Conservation (phyloP, 2,113 vertebrate species). For the Ia io region DNA sequence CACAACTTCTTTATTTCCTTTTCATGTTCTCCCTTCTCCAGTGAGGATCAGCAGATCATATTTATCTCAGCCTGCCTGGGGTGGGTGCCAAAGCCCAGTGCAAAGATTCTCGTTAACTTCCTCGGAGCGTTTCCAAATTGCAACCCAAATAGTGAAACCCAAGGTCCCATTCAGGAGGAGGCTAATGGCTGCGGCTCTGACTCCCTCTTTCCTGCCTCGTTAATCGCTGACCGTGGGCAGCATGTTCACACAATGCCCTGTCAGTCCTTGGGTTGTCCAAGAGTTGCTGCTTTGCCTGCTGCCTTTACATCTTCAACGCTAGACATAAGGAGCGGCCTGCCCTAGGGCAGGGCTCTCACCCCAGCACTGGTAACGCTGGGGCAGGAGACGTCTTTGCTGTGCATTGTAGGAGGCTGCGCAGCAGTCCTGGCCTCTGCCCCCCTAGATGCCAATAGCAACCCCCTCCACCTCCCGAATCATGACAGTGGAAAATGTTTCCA, state of each 20-base stretch:
- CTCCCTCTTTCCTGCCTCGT: neutral
- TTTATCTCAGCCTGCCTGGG: neutral
- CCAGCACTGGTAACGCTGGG: rapidly evolving
- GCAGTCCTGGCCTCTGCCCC: neutral
- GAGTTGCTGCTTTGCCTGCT: rapidly evolving
- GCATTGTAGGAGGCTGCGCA: neutral
- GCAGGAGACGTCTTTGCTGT: neutral
- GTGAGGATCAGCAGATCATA: neutral
- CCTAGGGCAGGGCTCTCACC: rapidly evolving
- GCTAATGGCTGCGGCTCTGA: neutral
- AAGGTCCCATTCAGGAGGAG: neutral
- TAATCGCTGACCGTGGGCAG: rapidly evolving
- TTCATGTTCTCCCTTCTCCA: neutral
- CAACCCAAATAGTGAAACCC: conserved; percentile 46
- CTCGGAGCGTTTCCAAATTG: conserved; percentile 26
- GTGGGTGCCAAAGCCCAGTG: neutral
- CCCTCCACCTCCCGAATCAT: neutral
- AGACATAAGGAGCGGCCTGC: rapidly evolving
- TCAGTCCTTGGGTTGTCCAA: neutral
- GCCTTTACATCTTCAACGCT: rapidly evolving
- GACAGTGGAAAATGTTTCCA: neutral
- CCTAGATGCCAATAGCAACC: rapidly evolving
- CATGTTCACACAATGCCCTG: neutral
- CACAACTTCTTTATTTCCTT: neutral
- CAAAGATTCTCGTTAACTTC: neutral